These are phyloP conservation scores for Amphiprion clarkii DNA, from an alignment of 2,797 vertebrate genomes.

Conservation along the genomic window DNA sequence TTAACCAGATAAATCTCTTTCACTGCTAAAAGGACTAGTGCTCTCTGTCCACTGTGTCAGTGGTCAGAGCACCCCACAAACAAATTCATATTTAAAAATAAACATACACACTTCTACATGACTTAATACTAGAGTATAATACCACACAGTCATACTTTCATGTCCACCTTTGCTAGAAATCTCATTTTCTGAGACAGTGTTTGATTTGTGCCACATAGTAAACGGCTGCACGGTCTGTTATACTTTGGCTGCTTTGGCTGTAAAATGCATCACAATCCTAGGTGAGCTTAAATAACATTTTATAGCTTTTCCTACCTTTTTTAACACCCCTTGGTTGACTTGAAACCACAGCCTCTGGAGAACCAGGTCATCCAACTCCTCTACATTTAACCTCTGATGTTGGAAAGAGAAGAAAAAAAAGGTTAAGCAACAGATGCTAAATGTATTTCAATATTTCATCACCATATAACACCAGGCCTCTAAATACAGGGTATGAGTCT, in stretches of 20 bases:
- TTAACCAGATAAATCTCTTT: too few relatives aligned
- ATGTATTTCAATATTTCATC: neutral
- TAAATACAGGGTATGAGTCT: neutral
- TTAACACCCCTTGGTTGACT: conserved; percentile 80
- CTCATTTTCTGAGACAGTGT: too few relatives aligned
- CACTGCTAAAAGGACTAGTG: too few relatives aligned
- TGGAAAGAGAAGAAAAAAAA: conserved; percentile 5
- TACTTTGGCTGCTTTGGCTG: neutral
- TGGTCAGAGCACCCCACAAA: neutral
- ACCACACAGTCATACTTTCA: neutral
- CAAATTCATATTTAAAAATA: neutral
- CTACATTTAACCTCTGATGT: conserved; percentile 64
- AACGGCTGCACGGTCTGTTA: neutral
- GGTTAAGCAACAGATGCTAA: neutral
- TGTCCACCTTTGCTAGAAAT: neutral
- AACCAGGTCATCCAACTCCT: conserved; percentile 56
- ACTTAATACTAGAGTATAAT: too few relatives aligned
- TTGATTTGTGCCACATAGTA: neutral
- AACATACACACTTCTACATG: neutral
- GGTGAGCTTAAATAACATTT: neutral
- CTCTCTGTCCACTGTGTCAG: neutral
- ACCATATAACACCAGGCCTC: neutral
- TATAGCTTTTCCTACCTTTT: conserved; percentile 70
- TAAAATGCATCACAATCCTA: neutral
- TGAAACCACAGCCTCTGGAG: conserved; percentile 85